These are phyloP conservation scores for Neoarius graeffei DNA, from an alignment of 2,113 vertebrate genomes.

Conservation along the genomic window DNA sequence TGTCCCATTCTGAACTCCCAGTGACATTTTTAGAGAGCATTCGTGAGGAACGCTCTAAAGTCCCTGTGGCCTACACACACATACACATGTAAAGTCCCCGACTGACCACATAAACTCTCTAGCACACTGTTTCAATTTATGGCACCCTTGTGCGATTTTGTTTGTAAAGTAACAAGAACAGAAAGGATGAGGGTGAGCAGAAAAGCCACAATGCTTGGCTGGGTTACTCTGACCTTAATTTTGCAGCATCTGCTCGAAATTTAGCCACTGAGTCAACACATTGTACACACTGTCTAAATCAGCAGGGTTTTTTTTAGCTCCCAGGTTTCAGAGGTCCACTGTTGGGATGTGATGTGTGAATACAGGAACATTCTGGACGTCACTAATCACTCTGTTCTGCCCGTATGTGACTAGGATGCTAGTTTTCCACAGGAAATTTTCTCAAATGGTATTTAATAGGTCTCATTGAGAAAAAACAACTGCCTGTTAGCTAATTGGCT, in stretches of 20 bases:
- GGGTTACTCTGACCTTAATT: conserved; percentile 7
- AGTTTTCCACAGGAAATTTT: background rate
- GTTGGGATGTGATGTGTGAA: background rate
- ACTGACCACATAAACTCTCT: conserved; percentile 37
- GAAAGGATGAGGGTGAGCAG: background rate
- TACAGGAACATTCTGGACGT: background rate
- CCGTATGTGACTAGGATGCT: background rate
- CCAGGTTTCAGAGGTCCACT: background rate
- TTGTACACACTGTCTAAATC: background rate
- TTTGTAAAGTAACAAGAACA: conserved; percentile 27
- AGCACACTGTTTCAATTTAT: conserved; percentile 37
- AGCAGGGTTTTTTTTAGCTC: background rate
- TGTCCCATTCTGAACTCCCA: conserved; percentile 55
- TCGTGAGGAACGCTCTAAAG: conserved; percentile 56
- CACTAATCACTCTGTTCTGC: background rate
- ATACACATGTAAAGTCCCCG: background rate
- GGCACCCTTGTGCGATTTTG: conserved; percentile 48
- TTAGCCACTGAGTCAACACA: conserved; percentile 14
- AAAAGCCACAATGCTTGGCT: background rate
- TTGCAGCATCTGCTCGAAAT: conserved; percentile 4
- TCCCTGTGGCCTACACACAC: conserved; percentile 32
- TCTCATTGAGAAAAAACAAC: background rate
- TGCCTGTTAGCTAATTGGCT: background rate
- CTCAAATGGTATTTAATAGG: background rate
- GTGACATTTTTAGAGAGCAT: conserved; percentile 64